These are phyloP conservation scores for Rhyzopertha dominica DNA, from an alignment of 1,140 invertebrate genomes.

Conservation along the genomic window DNA sequence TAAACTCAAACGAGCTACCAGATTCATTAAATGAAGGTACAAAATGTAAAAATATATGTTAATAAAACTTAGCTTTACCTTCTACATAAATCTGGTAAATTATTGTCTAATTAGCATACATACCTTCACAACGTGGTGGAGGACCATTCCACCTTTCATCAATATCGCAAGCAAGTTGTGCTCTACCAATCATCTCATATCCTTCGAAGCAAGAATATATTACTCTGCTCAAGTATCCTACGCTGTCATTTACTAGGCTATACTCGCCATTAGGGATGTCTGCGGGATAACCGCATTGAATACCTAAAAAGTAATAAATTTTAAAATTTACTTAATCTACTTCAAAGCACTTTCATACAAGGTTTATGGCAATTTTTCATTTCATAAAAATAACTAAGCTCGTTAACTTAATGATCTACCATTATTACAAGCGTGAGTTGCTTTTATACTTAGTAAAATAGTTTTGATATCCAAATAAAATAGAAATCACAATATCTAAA, in stretches of 20 bases:
- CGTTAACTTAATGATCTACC: no score
- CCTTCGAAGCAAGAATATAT: slow-evolving; percentile 79
- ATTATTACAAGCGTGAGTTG: no score
- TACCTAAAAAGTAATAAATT: slow-evolving; percentile 54
- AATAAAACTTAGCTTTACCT: no score
- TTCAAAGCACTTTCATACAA: not conserved
- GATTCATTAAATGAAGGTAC: no score
- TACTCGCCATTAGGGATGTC: slow-evolving; percentile 79
- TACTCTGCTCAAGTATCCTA: slow-evolving; percentile 78
- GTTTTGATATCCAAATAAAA: no score
- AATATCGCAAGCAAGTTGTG: slow-evolving; percentile 81
- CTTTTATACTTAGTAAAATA: no score
- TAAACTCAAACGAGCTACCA: no score
- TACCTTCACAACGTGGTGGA: slow-evolving; percentile 81
- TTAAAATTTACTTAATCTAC: no score
- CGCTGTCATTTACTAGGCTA: slow-evolving; percentile 73
- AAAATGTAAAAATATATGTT: no score
- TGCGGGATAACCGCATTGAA: slow-evolving; percentile 85
- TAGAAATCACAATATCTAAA: no score
- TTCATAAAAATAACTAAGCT: no score
- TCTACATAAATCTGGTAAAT: not conserved
- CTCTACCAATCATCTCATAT: slow-evolving; percentile 76
- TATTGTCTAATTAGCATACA: slow-evolving; percentile 30
- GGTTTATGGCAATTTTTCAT: no score
- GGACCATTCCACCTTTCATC: slow-evolving; percentile 92